These are phyloP conservation scores for Dreissena rostriformis DNA, from an alignment of 1,140 invertebrate genomes.

Conservation along the genomic window DNA sequence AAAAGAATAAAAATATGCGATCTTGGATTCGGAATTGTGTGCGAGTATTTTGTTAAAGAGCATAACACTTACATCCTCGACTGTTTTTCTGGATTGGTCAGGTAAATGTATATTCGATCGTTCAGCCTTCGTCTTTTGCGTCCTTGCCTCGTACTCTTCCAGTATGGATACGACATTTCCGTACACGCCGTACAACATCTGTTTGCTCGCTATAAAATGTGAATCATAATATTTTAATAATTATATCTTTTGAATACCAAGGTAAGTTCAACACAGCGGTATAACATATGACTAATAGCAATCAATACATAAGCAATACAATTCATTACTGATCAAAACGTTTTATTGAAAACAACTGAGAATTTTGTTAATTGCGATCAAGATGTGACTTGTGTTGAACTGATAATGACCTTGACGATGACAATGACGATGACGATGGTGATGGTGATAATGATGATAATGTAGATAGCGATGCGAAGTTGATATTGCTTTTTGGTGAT, in stretches of 20 bases:
- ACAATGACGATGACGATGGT: too few species aligned
- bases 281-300: too few species aligned
- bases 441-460: too few species aligned
- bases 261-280: too few species aligned
- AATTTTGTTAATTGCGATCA: too few species aligned
- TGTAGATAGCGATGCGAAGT: too few species aligned
- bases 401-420: too few species aligned
- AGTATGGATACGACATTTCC: slow-evolving; percentile 19
- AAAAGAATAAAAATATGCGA: not conserved
- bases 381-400: too few species aligned
- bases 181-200: slow-evolving; percentile 18
- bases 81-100: not conserved
- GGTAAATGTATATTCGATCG: not conserved
- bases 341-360: too few species aligned
- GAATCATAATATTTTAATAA: not conserved
- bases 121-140: not conserved
- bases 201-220: slow-evolving; percentile 14
- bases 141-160: slow-evolving; percentile 11
- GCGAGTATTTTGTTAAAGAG: not conserved
- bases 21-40: not conserved
- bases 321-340: too few species aligned
- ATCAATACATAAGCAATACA: too few species aligned
- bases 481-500: too few species aligned
- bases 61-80: slow-evolving; percentile 10
- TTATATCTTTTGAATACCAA: not conserved